phyloP scores from a whole-genome alignment of 2,113 vertebrate species.

The Hydrochoerus hydrochaeris region DNA sequence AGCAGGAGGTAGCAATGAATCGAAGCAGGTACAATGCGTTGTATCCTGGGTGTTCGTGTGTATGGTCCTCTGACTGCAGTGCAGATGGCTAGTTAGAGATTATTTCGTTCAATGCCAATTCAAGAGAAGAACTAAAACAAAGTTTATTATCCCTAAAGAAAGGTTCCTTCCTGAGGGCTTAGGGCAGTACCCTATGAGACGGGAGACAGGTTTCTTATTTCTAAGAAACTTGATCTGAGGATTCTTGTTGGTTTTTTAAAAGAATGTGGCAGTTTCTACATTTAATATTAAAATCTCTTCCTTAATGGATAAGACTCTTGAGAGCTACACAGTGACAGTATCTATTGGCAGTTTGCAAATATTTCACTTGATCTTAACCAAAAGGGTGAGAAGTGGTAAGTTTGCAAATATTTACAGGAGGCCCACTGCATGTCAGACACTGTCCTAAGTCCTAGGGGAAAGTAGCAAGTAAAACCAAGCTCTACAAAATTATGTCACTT shows the following conservation, averaged over 20 bases:
- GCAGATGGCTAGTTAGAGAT: background rate
- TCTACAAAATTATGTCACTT: background rate
- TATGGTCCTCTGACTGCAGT: background rate
- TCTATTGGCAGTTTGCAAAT: background rate
- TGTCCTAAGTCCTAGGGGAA: background rate
- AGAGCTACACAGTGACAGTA: background rate
- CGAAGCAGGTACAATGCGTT: background rate
- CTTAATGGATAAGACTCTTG: background rate
- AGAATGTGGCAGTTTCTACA: background rate
- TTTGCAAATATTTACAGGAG: background rate
- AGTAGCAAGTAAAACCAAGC: background rate
- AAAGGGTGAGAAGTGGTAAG: background rate
- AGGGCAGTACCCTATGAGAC: background rate
- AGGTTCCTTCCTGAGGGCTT: background rate
- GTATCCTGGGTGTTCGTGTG: background rate
- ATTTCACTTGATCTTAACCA: background rate
- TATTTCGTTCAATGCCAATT: conserved; percentile 1
- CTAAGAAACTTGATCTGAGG: background rate
- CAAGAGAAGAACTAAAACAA: conserved; percentile 14
- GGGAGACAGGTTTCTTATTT: background rate
- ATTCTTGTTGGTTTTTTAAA: background rate
- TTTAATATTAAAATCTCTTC: background rate
- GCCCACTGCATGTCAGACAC: background rate
- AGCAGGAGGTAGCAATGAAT: background rate
- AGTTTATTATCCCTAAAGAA: background rate